phyloP scores from a whole-genome alignment of 2,113 vertebrate species.

The Ahaetulla prasina region DNA sequence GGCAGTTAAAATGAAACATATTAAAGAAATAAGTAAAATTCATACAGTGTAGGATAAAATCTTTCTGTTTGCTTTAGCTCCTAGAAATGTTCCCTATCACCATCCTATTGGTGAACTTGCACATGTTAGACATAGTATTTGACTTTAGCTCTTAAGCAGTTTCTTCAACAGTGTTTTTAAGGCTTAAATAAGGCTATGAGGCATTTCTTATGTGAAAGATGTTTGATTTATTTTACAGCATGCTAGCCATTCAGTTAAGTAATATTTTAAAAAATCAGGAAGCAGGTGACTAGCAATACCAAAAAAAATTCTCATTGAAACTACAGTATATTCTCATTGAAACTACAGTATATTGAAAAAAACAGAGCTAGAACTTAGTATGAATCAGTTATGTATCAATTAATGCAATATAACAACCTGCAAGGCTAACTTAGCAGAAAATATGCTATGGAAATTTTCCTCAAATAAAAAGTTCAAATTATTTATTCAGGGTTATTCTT shows the following conservation, averaged over 20 bases:
- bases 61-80: neutral
- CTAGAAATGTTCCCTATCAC: neutral
- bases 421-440: neutral
- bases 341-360: neutral
- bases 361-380: neutral
- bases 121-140: neutral
- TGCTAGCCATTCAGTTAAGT: neutral
- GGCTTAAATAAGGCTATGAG: neutral
- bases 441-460: neutral
- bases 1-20: neutral
- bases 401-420: neutral
- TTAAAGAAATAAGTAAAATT: neutral
- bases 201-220: neutral
- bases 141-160: neutral
- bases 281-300: neutral
- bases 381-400: neutral
- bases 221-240: neutral
- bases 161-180: neutral
- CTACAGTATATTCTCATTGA: neutral
- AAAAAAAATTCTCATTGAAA: neutral
- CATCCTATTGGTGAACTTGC: neutral
- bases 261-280: neutral
- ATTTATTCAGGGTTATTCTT: neutral
- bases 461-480: neutral
- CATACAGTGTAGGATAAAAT: neutral